phyloP scores from a whole-genome alignment of 2,113 vertebrate genomes.

The Notarius quadriscutis region DNA sequence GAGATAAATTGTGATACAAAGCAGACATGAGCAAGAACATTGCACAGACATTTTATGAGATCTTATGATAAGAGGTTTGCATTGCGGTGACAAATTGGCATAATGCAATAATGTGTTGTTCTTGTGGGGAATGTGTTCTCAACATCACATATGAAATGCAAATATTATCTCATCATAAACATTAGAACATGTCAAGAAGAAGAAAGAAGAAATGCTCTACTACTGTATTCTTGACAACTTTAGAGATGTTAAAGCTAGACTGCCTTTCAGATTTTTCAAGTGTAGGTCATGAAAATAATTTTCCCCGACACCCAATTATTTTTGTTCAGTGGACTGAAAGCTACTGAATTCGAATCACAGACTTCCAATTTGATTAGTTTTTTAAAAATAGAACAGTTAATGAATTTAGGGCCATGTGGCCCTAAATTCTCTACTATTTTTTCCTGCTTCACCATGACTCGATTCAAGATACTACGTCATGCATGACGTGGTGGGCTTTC shows the following conservation, averaged over 20 bases:
- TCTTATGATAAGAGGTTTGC: background rate
- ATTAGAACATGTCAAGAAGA: background rate
- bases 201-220: constrained; percentile 2
- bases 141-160: constrained; percentile 43
- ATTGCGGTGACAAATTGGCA: background rate
- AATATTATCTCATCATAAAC: constrained; percentile 29
- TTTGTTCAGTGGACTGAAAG: too few species aligned
- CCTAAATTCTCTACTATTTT: too few species aligned
- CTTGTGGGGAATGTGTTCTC: background rate
- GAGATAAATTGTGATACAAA: background rate
- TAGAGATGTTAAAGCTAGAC: background rate
- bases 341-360: too few species aligned
- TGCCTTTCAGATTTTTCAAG: too few species aligned
- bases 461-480: too few species aligned
- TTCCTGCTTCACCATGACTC: too few species aligned
- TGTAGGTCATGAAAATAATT: too few species aligned
- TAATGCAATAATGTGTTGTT: background rate
- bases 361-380: too few species aligned
- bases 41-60: constrained; percentile 2
- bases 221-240: constrained; percentile 22
- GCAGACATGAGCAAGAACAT: constrained; percentile 11
- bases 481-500: too few species aligned
- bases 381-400: too few species aligned
- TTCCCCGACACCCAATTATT: too few species aligned
- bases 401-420: too few species aligned